Base-by-base conservation (phyloP, 2,113 vertebrate species). In the Drymodes brunneopygia region DNA sequence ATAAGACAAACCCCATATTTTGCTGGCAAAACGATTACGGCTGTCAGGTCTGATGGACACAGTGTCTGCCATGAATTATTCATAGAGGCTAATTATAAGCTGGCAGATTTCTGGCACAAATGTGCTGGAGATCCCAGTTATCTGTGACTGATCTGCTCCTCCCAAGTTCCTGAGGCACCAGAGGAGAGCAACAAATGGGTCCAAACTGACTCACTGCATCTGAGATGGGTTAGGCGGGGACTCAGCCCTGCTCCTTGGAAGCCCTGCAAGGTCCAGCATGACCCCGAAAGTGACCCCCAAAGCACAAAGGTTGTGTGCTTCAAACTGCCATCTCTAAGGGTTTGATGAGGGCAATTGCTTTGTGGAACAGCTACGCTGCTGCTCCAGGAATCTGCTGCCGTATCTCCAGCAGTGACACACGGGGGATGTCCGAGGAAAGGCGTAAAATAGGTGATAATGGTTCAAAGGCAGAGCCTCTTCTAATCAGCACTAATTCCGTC, bases 1-100 rank as follows among this genome's bases (percentile, higher is more conserved):
- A 82, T 56, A 80, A 97, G 94, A 94, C 94, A 94, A 96, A 86
- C 84, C 91, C 64, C 57, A 8, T 71, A 71, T 92, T 96, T 95
- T 86, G 79, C 94, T 90, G 93, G 97, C 93, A 88, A 78, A 86
- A 94, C 25, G 61, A 95, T 96, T 94, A 74, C 0, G 6, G 82
- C 92, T 97, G 97, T 97, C 96, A 93, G 90, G 74, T 70, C 88
- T 87, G 85, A 96, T 58, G 89, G 94, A 96, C 60, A 51, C 58
- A 13, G 60, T 5, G 22, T 28, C 83, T 94, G 22, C 81, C 28
- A 96, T 97, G 96, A 97, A 97, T 98, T 97, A 98, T 98, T 97
- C 97, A 98, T 92, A 17, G 2, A 6, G 66, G 89, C 93, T 98
- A 98, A 98, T 98, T 97, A 97, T 73, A 97, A 95, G 64, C 89